These are phyloP conservation scores for Chalcis sispes DNA, from an alignment of 2,888 invertebrate species.

Conservation along the genomic window DNA sequence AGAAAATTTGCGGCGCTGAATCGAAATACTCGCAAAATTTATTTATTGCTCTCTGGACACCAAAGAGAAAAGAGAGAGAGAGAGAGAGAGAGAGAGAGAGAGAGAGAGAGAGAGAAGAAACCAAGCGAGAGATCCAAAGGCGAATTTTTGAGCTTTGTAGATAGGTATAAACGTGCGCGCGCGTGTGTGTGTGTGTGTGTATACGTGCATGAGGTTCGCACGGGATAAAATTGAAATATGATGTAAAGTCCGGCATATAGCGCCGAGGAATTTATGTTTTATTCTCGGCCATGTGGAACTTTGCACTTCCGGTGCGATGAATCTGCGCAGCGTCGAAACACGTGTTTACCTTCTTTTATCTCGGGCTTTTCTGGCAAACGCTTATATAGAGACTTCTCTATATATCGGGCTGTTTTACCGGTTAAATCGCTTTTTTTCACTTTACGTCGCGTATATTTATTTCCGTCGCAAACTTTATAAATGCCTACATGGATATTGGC, in stretches of 20 bases:
- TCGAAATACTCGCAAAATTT: conserved; percentile 22
- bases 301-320: conserved; percentile 43
- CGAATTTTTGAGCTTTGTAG: too few species aligned
- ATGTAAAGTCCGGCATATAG: conserved; percentile 42
- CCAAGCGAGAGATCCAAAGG: not conserved
- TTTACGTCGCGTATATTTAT: too few species aligned
- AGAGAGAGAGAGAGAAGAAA: not conserved
- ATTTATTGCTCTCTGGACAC: conserved; percentile 41
- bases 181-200: not conserved
- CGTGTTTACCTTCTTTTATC: conserved; percentile 44
- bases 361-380: conserved; percentile 10
- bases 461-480: too few species aligned
- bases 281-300: conserved; percentile 3
- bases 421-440: not conserved
- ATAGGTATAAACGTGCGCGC: not conserved
- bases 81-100: not conserved
- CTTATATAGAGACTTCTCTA: conserved; percentile 18
- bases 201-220: not conserved
- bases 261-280: conserved; percentile 42
- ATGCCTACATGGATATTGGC: too few species aligned
- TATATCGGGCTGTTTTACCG: conserved; percentile 21
- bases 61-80: too few species aligned
- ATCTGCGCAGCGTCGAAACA: conserved; percentile 47
- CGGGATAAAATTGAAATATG: conserved; percentile 51
- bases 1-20: conserved; percentile 17